Percentiles rank a stretch among this genome's conserved stretches.
phyloP scores from a whole-genome alignment of 2,888 invertebrate species.

The Sepioteuthis lessoniana region DNA sequence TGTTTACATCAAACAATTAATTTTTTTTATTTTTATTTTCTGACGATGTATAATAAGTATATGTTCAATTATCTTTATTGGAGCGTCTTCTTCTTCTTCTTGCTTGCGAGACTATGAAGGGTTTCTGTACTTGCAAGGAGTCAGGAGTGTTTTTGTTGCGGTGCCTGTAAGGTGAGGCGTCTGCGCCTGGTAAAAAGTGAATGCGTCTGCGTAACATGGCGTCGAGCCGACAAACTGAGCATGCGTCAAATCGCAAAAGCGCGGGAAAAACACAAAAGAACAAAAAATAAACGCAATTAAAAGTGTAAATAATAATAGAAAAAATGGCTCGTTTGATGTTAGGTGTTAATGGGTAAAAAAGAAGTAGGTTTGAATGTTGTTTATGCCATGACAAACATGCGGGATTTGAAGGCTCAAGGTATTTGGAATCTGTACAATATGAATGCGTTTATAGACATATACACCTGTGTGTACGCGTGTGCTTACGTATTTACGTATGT shows the following conservation, averaged over 20 bases:
- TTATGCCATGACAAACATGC: background rate
- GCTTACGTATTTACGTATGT: background rate
- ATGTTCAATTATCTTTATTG: background rate
- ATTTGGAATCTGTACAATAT: background rate
- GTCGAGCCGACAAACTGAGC: background rate
- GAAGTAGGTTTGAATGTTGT: background rate
- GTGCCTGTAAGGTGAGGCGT: background rate
- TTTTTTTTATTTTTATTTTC: too few species aligned
- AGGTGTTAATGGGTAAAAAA: background rate
- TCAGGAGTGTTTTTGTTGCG: background rate
- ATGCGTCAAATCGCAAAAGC: slow-evolving; percentile 13
- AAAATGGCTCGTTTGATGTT: background rate
- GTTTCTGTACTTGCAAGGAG: background rate
- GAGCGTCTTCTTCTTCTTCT: too few species aligned
- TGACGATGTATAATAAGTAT: background rate
- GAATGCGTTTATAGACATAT: too few species aligned
- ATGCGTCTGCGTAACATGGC: background rate
- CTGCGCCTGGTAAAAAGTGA: background rate
- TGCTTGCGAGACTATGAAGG: background rate
- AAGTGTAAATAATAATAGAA: background rate
- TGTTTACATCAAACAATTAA: too few species aligned
- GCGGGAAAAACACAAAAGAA: background rate
- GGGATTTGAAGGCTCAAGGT: background rate
- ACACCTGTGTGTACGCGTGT: background rate
- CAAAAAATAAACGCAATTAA: background rate